phyloP scores from a whole-genome alignment of 2,797 vertebrate species.

The Gila robusta region DNA sequence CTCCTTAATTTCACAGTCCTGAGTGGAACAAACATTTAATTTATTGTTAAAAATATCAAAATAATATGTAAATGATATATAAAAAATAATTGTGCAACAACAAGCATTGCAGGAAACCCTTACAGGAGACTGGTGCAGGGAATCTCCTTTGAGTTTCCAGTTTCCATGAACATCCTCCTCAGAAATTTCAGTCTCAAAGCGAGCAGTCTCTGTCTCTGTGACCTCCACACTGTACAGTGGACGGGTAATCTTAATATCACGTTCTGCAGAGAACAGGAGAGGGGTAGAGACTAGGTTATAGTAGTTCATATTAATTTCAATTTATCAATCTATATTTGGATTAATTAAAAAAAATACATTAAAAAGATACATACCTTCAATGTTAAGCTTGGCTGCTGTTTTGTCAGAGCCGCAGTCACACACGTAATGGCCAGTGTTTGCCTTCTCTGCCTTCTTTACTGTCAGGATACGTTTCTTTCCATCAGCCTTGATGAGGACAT shows the following conservation, averaged over 20 bases:
- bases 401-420: conserved; percentile 97
- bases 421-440: conserved; percentile 90
- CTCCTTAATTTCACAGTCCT: conserved; percentile 98
- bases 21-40: conserved; percentile 21
- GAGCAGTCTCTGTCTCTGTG: conserved; percentile 91
- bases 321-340: background rate
- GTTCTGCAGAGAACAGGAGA: conserved; percentile 77
- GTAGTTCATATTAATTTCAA: background rate
- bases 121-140: conserved; percentile 89
- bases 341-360: background rate
- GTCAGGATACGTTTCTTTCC: conserved; percentile 91
- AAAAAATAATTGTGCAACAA: background rate
- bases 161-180: conserved; percentile 90
- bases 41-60: background rate
- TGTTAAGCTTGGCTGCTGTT: conserved; percentile 89
- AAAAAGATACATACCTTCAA: conserved; percentile 84
- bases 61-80: background rate
- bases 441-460: conserved; percentile 91
- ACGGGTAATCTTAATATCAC: conserved; percentile 91
- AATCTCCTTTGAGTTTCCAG: conserved; percentile 96
- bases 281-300: background rate
- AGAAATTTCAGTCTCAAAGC: conserved; percentile 95
- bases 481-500: conserved; percentile 85
- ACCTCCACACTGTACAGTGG: conserved; percentile 95
- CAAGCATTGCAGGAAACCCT: conserved; percentile 64